Evolutionary conservation across 2,888 invertebrate species (phyloP).

Genomic region (Eupithecia abbreviata): DNA sequence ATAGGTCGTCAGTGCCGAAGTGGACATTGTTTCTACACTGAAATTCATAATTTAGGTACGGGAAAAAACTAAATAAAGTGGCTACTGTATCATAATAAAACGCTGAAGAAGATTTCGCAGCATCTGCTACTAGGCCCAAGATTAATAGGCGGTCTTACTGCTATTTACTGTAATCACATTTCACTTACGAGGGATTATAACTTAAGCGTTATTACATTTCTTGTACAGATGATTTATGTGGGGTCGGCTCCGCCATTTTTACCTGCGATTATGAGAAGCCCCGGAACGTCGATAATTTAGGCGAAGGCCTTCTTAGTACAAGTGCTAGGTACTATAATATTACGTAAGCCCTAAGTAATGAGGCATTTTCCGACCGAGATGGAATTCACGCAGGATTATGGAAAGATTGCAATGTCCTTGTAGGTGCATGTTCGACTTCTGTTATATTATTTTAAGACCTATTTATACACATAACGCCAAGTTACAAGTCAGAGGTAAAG

Average conservation of each 20-base stretch:
- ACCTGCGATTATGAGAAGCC: neutral
- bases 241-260: constrained; percentile 1
- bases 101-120: constrained; percentile 18
- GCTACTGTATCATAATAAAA: neutral
- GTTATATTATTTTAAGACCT: too few species aligned
- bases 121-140: constrained; percentile 27
- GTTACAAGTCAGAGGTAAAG: too few species aligned
- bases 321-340: neutral
- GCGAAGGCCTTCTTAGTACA: neutral
- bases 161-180: constrained; percentile 23
- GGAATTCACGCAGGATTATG: neutral
- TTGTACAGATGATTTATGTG: constrained; percentile 1
- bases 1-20: neutral
- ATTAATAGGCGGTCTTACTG: constrained; percentile 29
- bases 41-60: neutral
- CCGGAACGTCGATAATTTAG: neutral
- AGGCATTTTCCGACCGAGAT: neutral
- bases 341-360: too few species aligned
- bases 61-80: neutral
- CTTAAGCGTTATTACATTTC: constrained; percentile 3
- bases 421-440: too few species aligned
- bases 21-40: neutral
- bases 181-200: constrained; percentile 9
- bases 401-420: too few species aligned
- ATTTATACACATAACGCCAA: too few species aligned